A percentile compares a stretch with the other conserved stretches of the same genome.
Evolutionary conservation across 2,888 invertebrate species (phyloP).

Genomic region (Chorisops tibialis): DNA sequence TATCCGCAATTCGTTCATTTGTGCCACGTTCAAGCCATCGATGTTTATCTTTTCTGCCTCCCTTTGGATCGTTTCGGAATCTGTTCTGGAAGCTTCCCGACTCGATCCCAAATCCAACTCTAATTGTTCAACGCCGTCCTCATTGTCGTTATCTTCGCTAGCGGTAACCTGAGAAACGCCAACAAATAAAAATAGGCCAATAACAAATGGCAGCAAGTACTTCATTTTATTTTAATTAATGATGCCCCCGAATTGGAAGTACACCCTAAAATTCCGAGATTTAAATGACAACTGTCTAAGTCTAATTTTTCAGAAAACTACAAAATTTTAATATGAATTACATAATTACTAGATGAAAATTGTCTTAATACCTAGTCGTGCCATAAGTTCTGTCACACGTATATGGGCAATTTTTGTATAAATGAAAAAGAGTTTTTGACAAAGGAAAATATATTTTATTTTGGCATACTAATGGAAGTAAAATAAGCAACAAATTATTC

Average conservation of each 20-base stretch:
- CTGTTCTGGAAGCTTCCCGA: conserved; percentile 88
- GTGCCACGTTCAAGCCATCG: conserved; percentile 91
- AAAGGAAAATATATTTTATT: no score
- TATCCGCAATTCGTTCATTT: conserved; percentile 83
- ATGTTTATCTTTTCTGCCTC: conserved; percentile 96
- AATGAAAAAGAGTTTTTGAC: no score
- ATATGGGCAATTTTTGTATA: no score
- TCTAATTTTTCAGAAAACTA: no score
- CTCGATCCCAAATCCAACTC: conserved; percentile 78
- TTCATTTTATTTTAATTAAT: conserved; percentile 46
- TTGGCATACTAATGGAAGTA: no score
- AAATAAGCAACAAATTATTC: no score
- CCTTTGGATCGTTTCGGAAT: conserved; percentile 84
- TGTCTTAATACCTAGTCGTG: no score
- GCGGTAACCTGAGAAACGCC: conserved; percentile 43
- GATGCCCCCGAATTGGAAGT: neutral
- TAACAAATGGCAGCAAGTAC: conserved; percentile 49
- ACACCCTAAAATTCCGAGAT: conserved; percentile 6
- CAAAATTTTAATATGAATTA: no score
- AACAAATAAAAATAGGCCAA: conserved; percentile 52
- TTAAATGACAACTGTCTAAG: conserved; percentile 18
- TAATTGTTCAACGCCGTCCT: conserved; percentile 56
- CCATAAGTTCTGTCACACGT: no score
- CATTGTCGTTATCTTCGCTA: conserved; percentile 39
- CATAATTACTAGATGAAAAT: no score